Conservation (phyloP, 2,888 invertebrate genomes). For the Onchidella celtica region DNA sequence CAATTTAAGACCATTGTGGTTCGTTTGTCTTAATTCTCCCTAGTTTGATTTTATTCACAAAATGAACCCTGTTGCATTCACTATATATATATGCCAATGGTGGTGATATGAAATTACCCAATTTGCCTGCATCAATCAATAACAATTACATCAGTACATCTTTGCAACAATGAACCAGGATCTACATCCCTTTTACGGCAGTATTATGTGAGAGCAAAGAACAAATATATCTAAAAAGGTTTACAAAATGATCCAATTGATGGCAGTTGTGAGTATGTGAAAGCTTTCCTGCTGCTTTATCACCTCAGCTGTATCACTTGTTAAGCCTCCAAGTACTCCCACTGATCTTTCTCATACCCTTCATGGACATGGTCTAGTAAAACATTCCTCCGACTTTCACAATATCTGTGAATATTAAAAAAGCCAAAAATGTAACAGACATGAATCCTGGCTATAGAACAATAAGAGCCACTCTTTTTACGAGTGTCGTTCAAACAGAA, state of each 20-base stretch:
- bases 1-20: no score
- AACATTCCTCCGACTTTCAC: conserved; percentile 97
- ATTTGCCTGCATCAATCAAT: no score
- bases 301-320: not conserved
- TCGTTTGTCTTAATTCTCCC: no score
- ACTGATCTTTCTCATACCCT: conserved; percentile 99
- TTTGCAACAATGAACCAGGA: no score
- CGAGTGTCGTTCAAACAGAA: not conserved
- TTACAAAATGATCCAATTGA: not conserved
- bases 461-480: not conserved
- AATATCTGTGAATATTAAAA: conserved; percentile 88
- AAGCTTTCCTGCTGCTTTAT: conserved; percentile 19
- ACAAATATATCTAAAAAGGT: not conserved
- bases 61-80: no score
- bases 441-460: not conserved
- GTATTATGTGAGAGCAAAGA: no score
- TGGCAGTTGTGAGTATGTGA: conserved; percentile 16
- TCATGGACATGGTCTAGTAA: conserved; percentile 98
- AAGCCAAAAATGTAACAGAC: not conserved
- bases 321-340: conserved; percentile 84
- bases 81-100: no score
- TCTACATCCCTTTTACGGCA: no score
- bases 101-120: no score
- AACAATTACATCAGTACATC: no score
- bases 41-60: no score